Conservation (phyloP, 1,140 invertebrate genomes). For the Heliconius melpomene region DNA sequence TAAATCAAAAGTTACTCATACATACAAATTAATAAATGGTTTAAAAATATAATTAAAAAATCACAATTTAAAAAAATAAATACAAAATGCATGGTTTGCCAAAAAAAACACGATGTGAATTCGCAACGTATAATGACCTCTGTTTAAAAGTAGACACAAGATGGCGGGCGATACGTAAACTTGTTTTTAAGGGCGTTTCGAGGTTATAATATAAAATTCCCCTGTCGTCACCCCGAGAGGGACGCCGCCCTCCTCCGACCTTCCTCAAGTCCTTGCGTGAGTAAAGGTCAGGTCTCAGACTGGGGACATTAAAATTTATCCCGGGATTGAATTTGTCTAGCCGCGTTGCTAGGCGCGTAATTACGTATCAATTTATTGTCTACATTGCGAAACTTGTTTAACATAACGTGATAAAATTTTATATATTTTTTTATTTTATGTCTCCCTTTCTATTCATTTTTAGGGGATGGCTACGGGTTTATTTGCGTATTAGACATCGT, state of each 20-base stretch:
- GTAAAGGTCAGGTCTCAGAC: slow-evolving; percentile 55
- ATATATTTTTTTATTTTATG: neutral
- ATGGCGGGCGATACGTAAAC: slow-evolving; percentile 51
- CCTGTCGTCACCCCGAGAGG: slow-evolving; percentile 56
- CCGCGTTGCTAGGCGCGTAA: slow-evolving; percentile 29
- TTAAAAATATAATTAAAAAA: neutral
- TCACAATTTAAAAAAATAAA: neutral
- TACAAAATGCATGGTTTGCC: slow-evolving; percentile 12
- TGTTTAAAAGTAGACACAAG: slow-evolving; percentile 43
- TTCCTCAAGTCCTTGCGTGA: slow-evolving; percentile 59
- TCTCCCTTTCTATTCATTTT: too few relatives aligned
- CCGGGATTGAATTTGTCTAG: slow-evolving; percentile 33
- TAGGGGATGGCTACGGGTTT: too few relatives aligned
- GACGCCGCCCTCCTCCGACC: slow-evolving; percentile 58
- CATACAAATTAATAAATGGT: neutral
- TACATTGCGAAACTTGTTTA: neutral
- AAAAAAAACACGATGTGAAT: slow-evolving; percentile 2
- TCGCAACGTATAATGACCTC: slow-evolving; percentile 40
- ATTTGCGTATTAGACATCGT: too few relatives aligned
- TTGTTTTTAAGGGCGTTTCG: slow-evolving; percentile 65
- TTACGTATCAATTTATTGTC: slow-evolving; percentile 4
- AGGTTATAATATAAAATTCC: slow-evolving; percentile 70
- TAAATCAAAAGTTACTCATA: neutral
- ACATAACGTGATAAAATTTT: neutral
- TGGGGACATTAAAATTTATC: slow-evolving; percentile 45